These are phyloP conservation scores for Euura lappo DNA, from an alignment of 1,140 invertebrate species.

Conservation along the genomic window DNA sequence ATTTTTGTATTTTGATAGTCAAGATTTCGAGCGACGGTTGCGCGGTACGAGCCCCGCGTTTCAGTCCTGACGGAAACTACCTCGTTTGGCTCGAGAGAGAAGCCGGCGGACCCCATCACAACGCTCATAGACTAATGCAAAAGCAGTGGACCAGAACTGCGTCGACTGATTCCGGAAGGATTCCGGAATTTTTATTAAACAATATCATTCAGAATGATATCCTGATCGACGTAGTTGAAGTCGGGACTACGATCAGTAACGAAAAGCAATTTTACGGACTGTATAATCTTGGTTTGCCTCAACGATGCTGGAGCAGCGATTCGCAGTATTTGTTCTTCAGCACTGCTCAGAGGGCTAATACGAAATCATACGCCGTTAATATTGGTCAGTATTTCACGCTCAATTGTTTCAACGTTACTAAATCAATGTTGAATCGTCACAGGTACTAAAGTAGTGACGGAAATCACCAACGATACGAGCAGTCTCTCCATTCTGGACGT, in stretches of 20 bases:
- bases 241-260: slow-evolving; percentile 53
- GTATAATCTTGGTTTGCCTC: slow-evolving; percentile 64
- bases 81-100: slow-evolving; percentile 72
- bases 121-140: slow-evolving; percentile 64
- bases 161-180: slow-evolving; percentile 41
- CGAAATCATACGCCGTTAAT: slow-evolving; percentile 69
- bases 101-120: slow-evolving; percentile 67
- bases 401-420: neutral
- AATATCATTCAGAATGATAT: slow-evolving; percentile 40
- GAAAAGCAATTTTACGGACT: slow-evolving; percentile 68
- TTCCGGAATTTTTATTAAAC: too few species aligned
- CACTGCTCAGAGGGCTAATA: slow-evolving; percentile 67
- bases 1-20: slow-evolving; percentile 16
- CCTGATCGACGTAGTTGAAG: slow-evolving; percentile 64
- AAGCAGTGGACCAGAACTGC: slow-evolving; percentile 53
- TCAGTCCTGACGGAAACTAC: slow-evolving; percentile 64
- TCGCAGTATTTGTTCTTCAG: slow-evolving; percentile 69
- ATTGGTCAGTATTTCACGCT: slow-evolving; percentile 63
- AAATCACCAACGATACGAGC: slow-evolving; percentile 48
- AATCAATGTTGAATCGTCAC: slow-evolving; percentile 17
- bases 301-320: slow-evolving; percentile 69
- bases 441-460: slow-evolving; percentile 50
- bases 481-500: slow-evolving; percentile 51
- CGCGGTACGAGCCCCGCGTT: slow-evolving; percentile 67
- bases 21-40: slow-evolving; percentile 60